phyloP scores from a whole-genome alignment of 2,888 invertebrate genomes.

The Rosalia funebris region DNA sequence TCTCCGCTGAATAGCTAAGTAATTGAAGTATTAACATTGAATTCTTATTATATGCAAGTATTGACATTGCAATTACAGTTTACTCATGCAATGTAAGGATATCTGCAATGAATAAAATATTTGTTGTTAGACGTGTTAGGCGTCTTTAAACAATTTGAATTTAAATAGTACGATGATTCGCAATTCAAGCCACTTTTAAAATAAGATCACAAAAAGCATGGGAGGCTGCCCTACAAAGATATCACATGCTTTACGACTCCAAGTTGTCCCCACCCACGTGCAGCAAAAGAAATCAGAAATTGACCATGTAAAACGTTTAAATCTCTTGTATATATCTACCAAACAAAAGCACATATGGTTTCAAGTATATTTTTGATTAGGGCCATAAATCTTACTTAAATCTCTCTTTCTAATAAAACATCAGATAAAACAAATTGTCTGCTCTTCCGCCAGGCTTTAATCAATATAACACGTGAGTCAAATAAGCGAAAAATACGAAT shows the following conservation, averaged over 20 bases:
- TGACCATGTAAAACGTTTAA: slow-evolving; percentile 19
- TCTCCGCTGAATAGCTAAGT: too few relatives aligned
- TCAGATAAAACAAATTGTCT: neutral
- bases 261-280: slow-evolving; percentile 14
- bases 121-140: too few relatives aligned
- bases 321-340: neutral
- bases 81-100: too few relatives aligned
- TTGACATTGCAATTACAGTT: too few relatives aligned
- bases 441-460: neutral
- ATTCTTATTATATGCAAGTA: too few relatives aligned
- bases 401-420: slow-evolving; percentile 1
- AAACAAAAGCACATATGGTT: slow-evolving; percentile 3
- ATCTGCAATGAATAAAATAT: too few relatives aligned
- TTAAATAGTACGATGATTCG: too few relatives aligned
- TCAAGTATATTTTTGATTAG: slow-evolving; percentile 15
- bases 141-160: too few relatives aligned
- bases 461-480: neutral
- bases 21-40: too few relatives aligned
- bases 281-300: slow-evolving; percentile 12
- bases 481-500: too few relatives aligned
- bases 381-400: slow-evolving; percentile 16
- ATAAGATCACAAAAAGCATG: neutral
- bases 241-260: slow-evolving; percentile 12
- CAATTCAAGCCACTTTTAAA: neutral
- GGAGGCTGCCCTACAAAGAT: neutral